Conservation (phyloP, 2,888 invertebrate genomes). For the Eupithecia pulchellata region DNA sequence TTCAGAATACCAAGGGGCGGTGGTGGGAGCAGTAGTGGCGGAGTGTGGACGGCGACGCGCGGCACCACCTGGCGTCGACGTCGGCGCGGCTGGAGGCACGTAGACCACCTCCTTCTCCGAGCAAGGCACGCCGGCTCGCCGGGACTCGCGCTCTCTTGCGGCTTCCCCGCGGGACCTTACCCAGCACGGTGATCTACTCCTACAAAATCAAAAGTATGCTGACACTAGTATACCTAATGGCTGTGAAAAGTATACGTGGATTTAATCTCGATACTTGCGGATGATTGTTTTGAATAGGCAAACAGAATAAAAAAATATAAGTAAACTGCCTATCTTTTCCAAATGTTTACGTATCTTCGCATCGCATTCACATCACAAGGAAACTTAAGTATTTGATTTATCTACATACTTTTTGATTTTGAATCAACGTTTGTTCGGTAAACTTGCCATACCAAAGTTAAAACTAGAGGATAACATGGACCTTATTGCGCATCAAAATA, state of each 20-base stretch:
- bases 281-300: not conserved
- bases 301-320: too few species aligned
- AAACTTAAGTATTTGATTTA: too few species aligned
- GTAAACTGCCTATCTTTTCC: not conserved
- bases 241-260: not conserved
- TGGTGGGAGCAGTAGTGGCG: not conserved
- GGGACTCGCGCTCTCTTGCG: not conserved
- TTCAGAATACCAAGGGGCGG: not conserved
- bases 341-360: not conserved
- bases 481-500: constrained; percentile 41
- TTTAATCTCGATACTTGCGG: not conserved
- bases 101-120: not conserved
- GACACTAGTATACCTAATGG: not conserved
- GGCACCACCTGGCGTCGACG: not conserved
- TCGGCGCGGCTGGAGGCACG: not conserved
- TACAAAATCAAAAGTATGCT: not conserved
- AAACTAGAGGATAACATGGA: not conserved
- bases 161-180: not conserved
- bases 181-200: not conserved
- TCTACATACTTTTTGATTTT: too few species aligned
- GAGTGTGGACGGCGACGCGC: not conserved
- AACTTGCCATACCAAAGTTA: not conserved
- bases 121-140: not conserved
- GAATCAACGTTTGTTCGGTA: not conserved
- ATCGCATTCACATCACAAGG: too few species aligned